Conservation (phyloP, 1,140 invertebrate genomes). For the Leptinotarsa texana region DNA sequence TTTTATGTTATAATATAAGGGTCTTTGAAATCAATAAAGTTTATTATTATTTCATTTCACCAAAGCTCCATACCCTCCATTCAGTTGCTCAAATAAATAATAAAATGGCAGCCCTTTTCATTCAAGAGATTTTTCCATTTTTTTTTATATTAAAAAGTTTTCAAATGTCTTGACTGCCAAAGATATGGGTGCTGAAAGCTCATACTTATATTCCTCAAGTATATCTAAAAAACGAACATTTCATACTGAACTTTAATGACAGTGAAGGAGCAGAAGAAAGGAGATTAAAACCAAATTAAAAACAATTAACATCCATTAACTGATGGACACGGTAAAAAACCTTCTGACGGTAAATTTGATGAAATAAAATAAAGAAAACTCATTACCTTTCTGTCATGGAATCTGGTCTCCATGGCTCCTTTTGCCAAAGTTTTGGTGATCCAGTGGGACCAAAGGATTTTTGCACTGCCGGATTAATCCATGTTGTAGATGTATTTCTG, state of each 20-base stretch:
- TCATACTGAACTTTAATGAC: too few species aligned
- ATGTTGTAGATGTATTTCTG: constrained; percentile 17
- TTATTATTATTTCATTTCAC: background rate
- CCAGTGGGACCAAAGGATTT: constrained; percentile 15
- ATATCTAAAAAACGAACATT: too few species aligned
- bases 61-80: background rate
- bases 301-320: constrained; percentile 9
- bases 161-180: too few species aligned
- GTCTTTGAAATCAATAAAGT: background rate
- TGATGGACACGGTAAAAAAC: constrained; percentile 16
- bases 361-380: constrained; percentile 8
- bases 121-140: too few species aligned
- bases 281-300: background rate
- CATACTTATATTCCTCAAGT: too few species aligned
- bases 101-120: too few species aligned
- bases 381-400: constrained; percentile 27
- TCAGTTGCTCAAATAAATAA: too few species aligned
- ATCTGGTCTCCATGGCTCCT: constrained; percentile 32
- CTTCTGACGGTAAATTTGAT: constrained; percentile 21
- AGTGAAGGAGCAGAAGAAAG: too few species aligned
- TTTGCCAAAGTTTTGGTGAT: constrained; percentile 31
- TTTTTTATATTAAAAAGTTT: too few species aligned
- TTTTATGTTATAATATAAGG: too few species aligned
- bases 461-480: constrained; percentile 11
- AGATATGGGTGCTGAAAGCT: too few species aligned